Percentiles rank a stretch among this genome's conserved stretches.
Evolutionary conservation across 2,113 vertebrate species (phyloP).

Genomic region (Podarcis raffonei): DNA sequence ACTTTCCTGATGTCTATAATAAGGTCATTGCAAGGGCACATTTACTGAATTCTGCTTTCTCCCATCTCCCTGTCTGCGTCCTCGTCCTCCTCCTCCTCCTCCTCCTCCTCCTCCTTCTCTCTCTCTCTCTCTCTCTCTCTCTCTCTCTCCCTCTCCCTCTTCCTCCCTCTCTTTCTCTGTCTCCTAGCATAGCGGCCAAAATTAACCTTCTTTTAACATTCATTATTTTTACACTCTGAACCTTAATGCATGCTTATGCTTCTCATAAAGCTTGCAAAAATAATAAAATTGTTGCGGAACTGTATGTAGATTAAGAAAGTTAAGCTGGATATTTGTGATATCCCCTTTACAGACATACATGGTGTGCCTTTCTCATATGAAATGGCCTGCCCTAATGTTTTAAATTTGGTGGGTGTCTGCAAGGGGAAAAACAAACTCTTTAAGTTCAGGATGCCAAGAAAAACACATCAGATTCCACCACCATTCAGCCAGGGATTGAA

Average conservation of each 20-base stretch:
- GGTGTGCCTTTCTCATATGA: slow-evolving; percentile 74
- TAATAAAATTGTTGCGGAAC: neutral
- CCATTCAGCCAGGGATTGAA: slow-evolving; percentile 56
- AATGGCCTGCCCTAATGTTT: slow-evolving; percentile 79
- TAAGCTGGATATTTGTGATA: slow-evolving; percentile 62
- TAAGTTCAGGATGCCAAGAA: slow-evolving; percentile 74
- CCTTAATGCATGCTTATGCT: neutral
- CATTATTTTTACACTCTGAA: neutral
- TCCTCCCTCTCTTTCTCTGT: slow-evolving; percentile 26
- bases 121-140: too few relatives aligned
- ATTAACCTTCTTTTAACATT: neutral
- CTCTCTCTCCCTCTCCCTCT: too few relatives aligned
- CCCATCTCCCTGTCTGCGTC: slow-evolving; percentile 39
- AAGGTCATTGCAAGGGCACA: slow-evolving; percentile 80
- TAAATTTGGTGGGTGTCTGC: slow-evolving; percentile 80
- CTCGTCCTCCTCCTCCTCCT: too few relatives aligned
- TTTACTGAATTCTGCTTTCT: slow-evolving; percentile 66
- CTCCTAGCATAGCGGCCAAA: slow-evolving; percentile 50
- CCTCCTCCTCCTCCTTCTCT: too few relatives aligned
- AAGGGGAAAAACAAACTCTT: slow-evolving; percentile 76
- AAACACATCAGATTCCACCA: slow-evolving; percentile 76
- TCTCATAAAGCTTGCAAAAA: neutral
- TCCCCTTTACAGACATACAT: slow-evolving; percentile 72
- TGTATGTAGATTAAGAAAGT: slow-evolving; percentile 54
- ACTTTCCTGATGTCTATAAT: slow-evolving; percentile 71